These are phyloP conservation scores for Sus cebifrons DNA, from an alignment of 2,797 vertebrate genomes.

Conservation along the genomic window DNA sequence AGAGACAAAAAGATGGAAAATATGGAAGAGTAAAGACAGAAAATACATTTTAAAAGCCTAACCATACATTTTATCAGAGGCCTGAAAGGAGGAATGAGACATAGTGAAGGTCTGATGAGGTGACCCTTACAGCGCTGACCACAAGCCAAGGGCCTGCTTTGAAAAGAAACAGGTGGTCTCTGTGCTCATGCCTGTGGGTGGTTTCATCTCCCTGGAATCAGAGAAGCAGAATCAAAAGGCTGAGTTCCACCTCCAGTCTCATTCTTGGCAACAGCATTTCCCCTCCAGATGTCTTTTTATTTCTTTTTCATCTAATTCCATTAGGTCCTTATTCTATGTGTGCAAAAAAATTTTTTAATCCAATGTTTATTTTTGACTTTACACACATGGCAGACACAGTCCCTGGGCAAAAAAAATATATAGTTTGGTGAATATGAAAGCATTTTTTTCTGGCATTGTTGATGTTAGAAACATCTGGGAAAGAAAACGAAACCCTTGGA, in stretches of 20 bases:
- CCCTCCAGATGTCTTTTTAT: neutral
- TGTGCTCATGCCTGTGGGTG: rapidly evolving
- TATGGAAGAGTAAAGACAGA: neutral
- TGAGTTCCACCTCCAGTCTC: no score
- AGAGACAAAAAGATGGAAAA: neutral
- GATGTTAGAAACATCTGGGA: neutral
- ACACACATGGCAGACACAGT: neutral
- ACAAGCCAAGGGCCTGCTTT: neutral
- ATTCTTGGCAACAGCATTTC: neutral
- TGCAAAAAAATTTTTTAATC: neutral
- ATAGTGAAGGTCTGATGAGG: neutral
- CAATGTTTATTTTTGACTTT: constrained; percentile 60
- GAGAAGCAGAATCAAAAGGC: neutral
- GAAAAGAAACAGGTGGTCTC: neutral
- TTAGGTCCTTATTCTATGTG: neutral
- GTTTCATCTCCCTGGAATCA: neutral
- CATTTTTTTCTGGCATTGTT: constrained; percentile 2
- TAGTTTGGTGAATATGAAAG: constrained; percentile 6
- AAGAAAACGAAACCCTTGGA: neutral
- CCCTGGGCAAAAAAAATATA: constrained; percentile 48
- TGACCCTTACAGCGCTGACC: neutral
- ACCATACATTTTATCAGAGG: neutral
- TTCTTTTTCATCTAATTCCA: constrained; percentile 45
- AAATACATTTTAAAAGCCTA: neutral
- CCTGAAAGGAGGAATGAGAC: neutral